Conservation (phyloP, 2,797 vertebrate species). For the Pangasius krempfi region DNA sequence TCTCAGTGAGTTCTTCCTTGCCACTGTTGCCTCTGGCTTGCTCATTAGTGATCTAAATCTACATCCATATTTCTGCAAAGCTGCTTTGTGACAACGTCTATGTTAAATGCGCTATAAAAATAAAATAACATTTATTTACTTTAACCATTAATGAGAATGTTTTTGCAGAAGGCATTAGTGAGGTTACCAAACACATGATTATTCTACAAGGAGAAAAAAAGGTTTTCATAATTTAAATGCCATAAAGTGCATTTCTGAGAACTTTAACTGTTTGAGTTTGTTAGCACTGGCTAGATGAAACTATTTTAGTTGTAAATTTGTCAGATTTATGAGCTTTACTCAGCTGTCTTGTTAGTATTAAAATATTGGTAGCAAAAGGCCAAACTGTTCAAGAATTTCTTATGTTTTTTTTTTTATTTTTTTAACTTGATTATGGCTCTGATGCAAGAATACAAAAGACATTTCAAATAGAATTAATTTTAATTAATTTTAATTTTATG, state of each 20-base stretch:
- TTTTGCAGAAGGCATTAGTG: neutral
- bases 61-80: neutral
- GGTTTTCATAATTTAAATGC: neutral
- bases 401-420: neutral
- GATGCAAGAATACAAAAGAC: neutral
- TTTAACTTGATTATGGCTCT: neutral
- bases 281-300: neutral
- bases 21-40: neutral
- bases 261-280: neutral
- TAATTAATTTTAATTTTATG: too few species aligned
- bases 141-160: neutral
- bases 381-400: neutral
- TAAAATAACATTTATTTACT: neutral
- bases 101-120: neutral
- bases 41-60: conserved; percentile 8
- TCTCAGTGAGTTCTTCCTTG: neutral
- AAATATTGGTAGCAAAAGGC: neutral
- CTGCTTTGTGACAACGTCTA: neutral
- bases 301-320: neutral
- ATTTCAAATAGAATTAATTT: neutral
- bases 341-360: neutral
- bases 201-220: neutral
- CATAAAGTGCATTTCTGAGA: neutral
- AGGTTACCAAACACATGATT: neutral
- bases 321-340: neutral